Evolutionary conservation across 2,888 invertebrate species (phyloP).

Genomic region (Syritta pipiens): DNA sequence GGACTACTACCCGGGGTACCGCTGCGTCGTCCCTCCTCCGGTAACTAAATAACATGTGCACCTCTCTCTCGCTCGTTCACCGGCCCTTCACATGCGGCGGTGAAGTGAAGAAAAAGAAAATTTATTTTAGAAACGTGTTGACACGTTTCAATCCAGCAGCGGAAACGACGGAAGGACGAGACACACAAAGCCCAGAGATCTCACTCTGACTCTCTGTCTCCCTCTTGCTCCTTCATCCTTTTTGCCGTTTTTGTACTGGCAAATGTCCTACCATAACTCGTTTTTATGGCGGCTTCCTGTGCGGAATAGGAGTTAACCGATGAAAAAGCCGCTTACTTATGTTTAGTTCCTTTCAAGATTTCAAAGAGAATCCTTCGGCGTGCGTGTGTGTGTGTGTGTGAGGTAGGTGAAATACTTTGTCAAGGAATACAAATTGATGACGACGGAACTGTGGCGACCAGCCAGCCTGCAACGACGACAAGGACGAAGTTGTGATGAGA

Average conservation of each 20-base stretch:
- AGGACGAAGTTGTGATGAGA: slow-evolving; percentile 48
- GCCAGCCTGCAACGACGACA: not conserved
- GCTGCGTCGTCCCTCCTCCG: slow-evolving; percentile 25
- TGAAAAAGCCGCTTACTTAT: slow-evolving; percentile 44
- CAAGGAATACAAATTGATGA: slow-evolving; percentile 42
- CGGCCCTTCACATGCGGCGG: slow-evolving; percentile 20
- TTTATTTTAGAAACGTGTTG: slow-evolving; percentile 52
- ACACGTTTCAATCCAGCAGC: slow-evolving; percentile 40
- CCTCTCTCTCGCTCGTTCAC: not conserved
- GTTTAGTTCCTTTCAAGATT: slow-evolving; percentile 28
- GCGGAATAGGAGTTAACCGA: slow-evolving; percentile 35
- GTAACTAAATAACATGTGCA: slow-evolving; percentile 12
- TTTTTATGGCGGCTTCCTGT: slow-evolving; percentile 59
- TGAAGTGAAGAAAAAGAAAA: slow-evolving; percentile 50
- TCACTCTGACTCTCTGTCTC: too few species aligned
- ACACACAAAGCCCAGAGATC: slow-evolving; percentile 14
- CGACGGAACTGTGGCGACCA: slow-evolving; percentile 1
- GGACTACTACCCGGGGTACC: not conserved
- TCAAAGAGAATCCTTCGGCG: not conserved
- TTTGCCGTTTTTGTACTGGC: slow-evolving; percentile 24
- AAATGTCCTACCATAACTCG: slow-evolving; percentile 57
- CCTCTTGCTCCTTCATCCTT: not conserved
- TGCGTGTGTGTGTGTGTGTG: not conserved
- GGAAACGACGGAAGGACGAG: slow-evolving; percentile 18
- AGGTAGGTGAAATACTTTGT: slow-evolving; percentile 6